These are phyloP conservation scores for Drosophila suboccidentalis DNA, from an alignment of 2,888 invertebrate species.

Conservation along the genomic window DNA sequence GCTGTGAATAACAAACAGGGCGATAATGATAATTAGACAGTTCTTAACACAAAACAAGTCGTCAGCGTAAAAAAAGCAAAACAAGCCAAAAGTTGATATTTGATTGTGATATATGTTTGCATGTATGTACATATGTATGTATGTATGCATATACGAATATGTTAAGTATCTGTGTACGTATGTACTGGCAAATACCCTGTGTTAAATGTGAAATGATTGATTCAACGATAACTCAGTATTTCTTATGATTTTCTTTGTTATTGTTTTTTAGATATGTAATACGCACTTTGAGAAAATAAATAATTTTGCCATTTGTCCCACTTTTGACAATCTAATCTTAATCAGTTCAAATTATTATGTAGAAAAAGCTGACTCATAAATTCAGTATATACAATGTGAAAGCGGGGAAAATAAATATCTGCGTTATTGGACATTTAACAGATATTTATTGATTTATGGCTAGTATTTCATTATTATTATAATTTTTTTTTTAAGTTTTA, in stretches of 20 bases:
- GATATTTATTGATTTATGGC: conserved; percentile 15
- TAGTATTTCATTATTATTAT: neutral
- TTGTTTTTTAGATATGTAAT: conserved; percentile 26
- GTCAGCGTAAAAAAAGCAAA: conserved; percentile 24
- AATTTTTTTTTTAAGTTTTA: no score
- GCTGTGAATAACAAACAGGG: conserved; percentile 33
- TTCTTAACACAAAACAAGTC: conserved; percentile 23
- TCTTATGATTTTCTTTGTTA: conserved; percentile 1
- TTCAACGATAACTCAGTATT: neutral
- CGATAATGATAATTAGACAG: conserved; percentile 41
- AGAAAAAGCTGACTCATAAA: conserved; percentile 7
- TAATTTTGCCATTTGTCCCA: conserved; percentile 44
- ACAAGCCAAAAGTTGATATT: conserved; percentile 14
- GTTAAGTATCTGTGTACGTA: conserved; percentile 1
- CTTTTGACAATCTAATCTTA: conserved; percentile 41
- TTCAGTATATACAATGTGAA: conserved; percentile 2
- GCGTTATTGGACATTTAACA: conserved; percentile 2
- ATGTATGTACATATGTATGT: neutral
- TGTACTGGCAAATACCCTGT: conserved; percentile 22
- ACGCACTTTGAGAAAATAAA: conserved; percentile 24
- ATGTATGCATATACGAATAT: neutral
- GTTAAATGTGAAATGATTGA: neutral
- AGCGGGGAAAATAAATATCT: conserved; percentile 4
- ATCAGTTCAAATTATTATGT: conserved; percentile 1
- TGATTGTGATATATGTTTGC: neutral